Base-by-base conservation (phyloP, 2,113 vertebrate genomes). In the Eulacestoma nigropectus region DNA sequence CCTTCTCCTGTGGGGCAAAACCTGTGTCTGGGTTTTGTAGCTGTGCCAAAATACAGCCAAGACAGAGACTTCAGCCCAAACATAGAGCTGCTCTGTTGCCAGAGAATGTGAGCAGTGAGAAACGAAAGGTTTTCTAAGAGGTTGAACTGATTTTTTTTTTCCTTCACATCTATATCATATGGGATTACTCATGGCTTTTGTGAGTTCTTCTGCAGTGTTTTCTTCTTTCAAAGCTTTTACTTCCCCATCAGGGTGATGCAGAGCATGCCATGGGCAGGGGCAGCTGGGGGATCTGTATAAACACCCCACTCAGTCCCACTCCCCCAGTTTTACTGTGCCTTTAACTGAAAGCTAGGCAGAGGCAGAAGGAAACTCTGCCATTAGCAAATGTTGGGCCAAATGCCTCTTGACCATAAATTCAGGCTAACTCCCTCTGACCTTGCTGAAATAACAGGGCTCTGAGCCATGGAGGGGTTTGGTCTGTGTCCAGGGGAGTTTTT, bases 211-310 rank as follows among this genome's bases (percentile, higher is more conserved):
- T 77, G 55, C 39, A 74, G 11, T 14, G 21, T 80, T 70, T 76
- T 77, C 33, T 59, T 69, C 35, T 67, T 83, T 77, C 20, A 55
- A 47, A 55, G 42, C 20, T 59, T 70, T 47, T 59, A 10, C 1
- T 3, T 67, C 23, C 35, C 7, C 22, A n/a, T 32, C 7, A 6
- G 52, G 27, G 21, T 59, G 59, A 32, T 32, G 9, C 32, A 64
- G 50, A 79, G 33, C 8, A 8, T 19, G 33, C 11, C 33, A 30
- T 4, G 11, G 25, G 29, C 11, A 64, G 22, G 23, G 57, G 6
- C 2, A 15, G 15, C 37, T 25, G 44, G 5, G 12, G 19, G 2
- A 20, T 64, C 1, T 0, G 2, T 49, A 10, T 19, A 55, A 90
- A 59, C 14, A 35, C 21, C 9, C 26, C 0, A 1, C 18, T 62